Evolutionary conservation across 2,888 invertebrate genomes (phyloP).

Genomic region (Limnephilus lunatus): DNA sequence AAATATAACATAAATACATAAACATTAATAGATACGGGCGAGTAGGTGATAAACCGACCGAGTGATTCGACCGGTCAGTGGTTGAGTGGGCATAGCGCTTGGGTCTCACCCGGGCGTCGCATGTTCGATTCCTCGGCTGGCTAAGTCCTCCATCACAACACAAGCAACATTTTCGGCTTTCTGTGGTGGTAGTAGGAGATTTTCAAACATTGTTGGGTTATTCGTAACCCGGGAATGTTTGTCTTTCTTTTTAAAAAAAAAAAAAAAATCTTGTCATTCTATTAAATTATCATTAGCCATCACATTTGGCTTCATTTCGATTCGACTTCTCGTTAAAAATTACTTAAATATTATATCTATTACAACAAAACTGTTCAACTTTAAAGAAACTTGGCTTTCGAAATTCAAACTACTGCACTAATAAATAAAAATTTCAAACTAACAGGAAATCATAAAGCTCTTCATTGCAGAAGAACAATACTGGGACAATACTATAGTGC

Average conservation of each 20-base stretch:
- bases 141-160: no score
- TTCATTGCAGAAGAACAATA: conserved; percentile 14
- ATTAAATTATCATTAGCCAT: neutral
- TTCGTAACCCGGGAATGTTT: no score
- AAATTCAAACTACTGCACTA: neutral
- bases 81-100: no score
- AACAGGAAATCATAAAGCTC: conserved; percentile 27
- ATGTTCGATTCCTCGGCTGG: no score
- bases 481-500: neutral
- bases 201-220: no score
- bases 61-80: no score
- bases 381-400: no score
- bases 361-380: neutral
- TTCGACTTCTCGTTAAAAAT: neutral
- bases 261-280: neutral
- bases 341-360: neutral
- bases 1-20: neutral
- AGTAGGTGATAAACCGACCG: neutral
- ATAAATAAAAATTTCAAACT: neutral
- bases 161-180: no score
- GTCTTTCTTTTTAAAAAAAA: no score
- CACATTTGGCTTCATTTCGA: neutral
- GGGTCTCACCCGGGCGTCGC: no score
- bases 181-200: no score
- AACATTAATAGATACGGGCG: neutral